Evolutionary conservation across 2,888 invertebrate genomes (phyloP), one percentile per base, ranked within the genome.

Genomic region (Linnaemya tessellans): DNA sequence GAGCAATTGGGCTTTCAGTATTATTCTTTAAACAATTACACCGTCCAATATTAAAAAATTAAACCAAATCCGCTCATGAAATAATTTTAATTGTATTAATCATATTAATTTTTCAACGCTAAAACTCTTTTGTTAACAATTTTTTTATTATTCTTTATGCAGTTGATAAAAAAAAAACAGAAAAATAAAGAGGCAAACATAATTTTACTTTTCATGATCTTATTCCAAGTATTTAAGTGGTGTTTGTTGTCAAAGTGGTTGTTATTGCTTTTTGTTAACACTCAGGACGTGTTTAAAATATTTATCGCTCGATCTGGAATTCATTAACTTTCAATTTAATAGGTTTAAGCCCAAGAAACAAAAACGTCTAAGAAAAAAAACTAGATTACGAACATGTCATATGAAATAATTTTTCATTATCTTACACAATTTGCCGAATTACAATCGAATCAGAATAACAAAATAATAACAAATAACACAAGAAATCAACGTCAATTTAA

Each of bases 221-320:
- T 41, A 54, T 54, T 62, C 41, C 10, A 67, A 68, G 13, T 49
- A 18, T 41, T 38, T 60, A 18, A 43, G 8, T 30, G 54, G 22
- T 22, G 54, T 46, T 54, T 64, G 64, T 35, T 71, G 71, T 65
- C 49, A 73, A 15, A 5, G 20, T 20, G 20, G 25, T 62, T 64
- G 70, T 54, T 62, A 70, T 64, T 79, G 70, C 7, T 10, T 64
- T 71, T 38, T 25, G 13, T 80, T 54, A 49, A 78, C 41, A 30
- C 18, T 73, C 15, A 30, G 38, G 46, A 80, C 73, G 65, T 65
- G 65, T 35, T 65, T 56, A 35, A 65, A 65, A 58, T 73, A 80
- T 41, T 80, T 22, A 80, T 46, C 20, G 22, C 30, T 71, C 58
- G 46, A 22, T 30, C 8, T 30, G 35, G 18, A 46, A 15, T 35